Conservation (phyloP, 2,797 vertebrate species). For the Enteromius argenteus region DNA sequence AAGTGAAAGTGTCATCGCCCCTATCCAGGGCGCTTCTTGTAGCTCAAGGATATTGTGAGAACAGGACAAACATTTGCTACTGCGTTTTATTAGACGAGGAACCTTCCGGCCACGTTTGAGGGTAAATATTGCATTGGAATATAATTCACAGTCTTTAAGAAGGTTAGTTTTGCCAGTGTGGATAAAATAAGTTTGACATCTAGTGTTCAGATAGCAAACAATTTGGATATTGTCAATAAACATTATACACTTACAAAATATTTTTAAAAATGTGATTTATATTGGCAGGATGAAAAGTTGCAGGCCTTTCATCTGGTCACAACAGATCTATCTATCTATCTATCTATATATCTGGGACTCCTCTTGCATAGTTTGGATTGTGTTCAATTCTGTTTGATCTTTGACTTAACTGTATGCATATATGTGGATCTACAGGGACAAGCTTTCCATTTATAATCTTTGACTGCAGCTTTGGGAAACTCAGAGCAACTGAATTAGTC, state of each 20-base stretch:
- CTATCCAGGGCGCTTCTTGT: neutral
- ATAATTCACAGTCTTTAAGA: neutral
- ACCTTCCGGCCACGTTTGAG: neutral
- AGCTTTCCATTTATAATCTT: conserved; percentile 49
- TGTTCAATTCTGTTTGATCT: neutral
- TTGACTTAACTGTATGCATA: neutral
- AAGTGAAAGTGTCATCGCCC: conserved; percentile 37
- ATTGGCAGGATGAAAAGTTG: neutral
- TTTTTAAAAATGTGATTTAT: neutral
- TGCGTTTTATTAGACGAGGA: neutral
- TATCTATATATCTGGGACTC: neutral
- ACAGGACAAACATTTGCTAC: neutral
- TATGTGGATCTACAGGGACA: neutral
- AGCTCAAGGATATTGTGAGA: conserved; percentile 22
- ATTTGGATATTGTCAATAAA: neutral
- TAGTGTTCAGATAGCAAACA: neutral
- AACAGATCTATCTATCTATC: neutral
- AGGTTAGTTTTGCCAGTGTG: neutral
- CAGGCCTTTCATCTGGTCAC: neutral
- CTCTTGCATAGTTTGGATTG: neutral
- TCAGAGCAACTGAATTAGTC: conserved; percentile 43
- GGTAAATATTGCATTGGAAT: neutral
- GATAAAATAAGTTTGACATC: conserved; percentile 16
- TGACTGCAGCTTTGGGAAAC: conserved; percentile 43
- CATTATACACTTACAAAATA: neutral